Evolutionary conservation across 30 jellyfish, hydroid and myxozoan genomes (phyloP).

Genomic region (Catostylus mosaicus): DNA sequence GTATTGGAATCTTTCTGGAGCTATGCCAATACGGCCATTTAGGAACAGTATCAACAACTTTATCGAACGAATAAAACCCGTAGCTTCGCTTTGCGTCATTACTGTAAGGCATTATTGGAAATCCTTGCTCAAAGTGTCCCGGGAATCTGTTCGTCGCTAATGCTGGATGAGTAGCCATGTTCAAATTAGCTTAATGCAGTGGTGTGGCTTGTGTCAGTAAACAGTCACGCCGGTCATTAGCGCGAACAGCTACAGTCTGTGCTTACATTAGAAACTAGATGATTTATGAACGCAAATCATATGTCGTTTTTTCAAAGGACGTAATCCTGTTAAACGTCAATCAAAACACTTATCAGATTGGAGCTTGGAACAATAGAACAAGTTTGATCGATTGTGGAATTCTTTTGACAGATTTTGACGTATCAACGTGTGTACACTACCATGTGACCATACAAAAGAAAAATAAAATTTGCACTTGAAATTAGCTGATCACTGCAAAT

Average conservation of each 20-base stretch:
- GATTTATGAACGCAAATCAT: constrained; percentile 68
- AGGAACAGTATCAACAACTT: constrained; percentile 32
- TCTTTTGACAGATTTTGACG: constrained; percentile 72
- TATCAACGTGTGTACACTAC: constrained; percentile 41
- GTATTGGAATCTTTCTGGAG: constrained; percentile 22
- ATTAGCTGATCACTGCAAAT: constrained; percentile 16
- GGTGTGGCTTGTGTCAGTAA: constrained; percentile 5
- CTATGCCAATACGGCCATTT: constrained; percentile 63
- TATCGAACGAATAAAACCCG: constrained; percentile 34
- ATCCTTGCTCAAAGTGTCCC: constrained; percentile 51
- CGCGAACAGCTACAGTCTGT: constrained; percentile 26
- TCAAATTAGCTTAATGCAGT: background rate
- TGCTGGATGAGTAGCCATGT: constrained; percentile 55
- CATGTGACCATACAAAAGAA: constrained; percentile 29
- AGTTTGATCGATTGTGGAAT: constrained; percentile 65
- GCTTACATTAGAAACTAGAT: constrained; percentile 50
- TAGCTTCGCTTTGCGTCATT: constrained; percentile 33
- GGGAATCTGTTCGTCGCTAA: constrained; percentile 36
- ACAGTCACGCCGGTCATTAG: constrained; percentile 26
- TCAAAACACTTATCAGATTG: constrained; percentile 77
- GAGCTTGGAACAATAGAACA: constrained; percentile 53
- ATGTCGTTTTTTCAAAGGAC: constrained; percentile 66
- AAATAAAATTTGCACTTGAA: constrained; percentile 9
- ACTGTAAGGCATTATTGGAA: constrained; percentile 41
- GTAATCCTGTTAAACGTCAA: constrained; percentile 80